Evolutionary conservation across 2,113 vertebrate species (phyloP).

Genomic region (Nesospiza acunhae): DNA sequence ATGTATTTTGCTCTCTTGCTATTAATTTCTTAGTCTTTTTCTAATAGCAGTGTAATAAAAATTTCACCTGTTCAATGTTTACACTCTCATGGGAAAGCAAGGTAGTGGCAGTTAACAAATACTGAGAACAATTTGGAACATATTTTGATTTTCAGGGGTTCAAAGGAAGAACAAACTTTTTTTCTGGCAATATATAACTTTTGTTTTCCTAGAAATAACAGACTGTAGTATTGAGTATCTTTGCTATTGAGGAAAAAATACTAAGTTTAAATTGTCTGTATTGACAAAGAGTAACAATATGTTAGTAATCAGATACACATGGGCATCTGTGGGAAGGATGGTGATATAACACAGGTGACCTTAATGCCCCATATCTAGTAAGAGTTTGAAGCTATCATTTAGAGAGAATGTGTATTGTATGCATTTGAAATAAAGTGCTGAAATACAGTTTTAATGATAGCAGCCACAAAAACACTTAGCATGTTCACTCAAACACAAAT

Average conservation of each 20-base stretch:
- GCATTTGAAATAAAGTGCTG: slow-evolving; percentile 60
- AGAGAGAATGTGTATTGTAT: background rate
- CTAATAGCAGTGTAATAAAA: background rate
- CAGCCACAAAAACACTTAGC: slow-evolving; percentile 74
- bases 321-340: background rate
- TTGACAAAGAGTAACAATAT: background rate
- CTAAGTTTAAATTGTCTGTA: background rate
- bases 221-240: background rate
- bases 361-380: background rate
- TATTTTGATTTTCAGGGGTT: background rate
- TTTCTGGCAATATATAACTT: background rate
- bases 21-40: background rate
- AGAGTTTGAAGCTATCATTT: slow-evolving; percentile 26
- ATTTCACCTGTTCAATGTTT: background rate
- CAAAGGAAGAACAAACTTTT: background rate
- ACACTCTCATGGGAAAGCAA: background rate
- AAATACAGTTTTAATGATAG: slow-evolving; percentile 77
- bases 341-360: background rate
- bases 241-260: background rate
- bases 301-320: background rate
- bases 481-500: slow-evolving; percentile 82
- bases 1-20: background rate
- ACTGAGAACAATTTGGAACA: background rate
- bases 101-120: background rate
- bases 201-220: background rate